Base-by-base conservation (phyloP, 2,113 vertebrate genomes). In the Halichoerus grypus region DNA sequence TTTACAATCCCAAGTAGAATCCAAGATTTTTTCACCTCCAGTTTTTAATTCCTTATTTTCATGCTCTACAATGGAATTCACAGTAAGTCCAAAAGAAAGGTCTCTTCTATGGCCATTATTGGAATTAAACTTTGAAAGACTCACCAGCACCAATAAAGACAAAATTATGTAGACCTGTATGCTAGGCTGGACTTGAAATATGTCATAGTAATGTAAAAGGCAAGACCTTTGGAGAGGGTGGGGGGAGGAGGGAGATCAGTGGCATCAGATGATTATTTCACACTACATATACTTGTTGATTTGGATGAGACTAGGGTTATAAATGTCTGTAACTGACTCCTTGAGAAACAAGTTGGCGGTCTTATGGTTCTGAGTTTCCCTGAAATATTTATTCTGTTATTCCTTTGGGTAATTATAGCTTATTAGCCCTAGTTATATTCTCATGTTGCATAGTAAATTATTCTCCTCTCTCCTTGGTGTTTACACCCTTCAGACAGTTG, bases 361-460 rank as follows among this genome's bases (percentile, higher is more conserved):
- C 91, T 97, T 33, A 79, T 67, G 80, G 49, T 72, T 88, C 91
- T 94, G 91, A 98, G 93, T 79, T 96, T 95, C 93, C 81, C 85
- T 95, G 91, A 97, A 93, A 96, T 97, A 94, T 86, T 97, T 95
- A 94, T 98, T 96, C 94, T 98, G 91, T 97, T 97, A 96, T 97
- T 94, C 94, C 88, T 83, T 93, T 93, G 94, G 85, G 96, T 97
- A 97, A 97, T 98, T 98, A 98, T 49, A 93, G 84, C 91, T 97
- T 97, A 97, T 98, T 97, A 97, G 85, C 81, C 91, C 93, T 98
- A 96, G 93, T 97, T 98, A 98, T 96, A 97, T 46, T 96, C 94
- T 98, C 96, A 97, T 94, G 97, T 97, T 97, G 88, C 96, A 93
- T 63, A 96, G 93, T 97, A 97, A 98, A 98, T 98, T 98, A 94